Percentiles rank a stretch among this genome's conserved stretches.
Evolutionary conservation across 1,140 invertebrate genomes (phyloP).

Genomic region (Aplysia californica): DNA sequence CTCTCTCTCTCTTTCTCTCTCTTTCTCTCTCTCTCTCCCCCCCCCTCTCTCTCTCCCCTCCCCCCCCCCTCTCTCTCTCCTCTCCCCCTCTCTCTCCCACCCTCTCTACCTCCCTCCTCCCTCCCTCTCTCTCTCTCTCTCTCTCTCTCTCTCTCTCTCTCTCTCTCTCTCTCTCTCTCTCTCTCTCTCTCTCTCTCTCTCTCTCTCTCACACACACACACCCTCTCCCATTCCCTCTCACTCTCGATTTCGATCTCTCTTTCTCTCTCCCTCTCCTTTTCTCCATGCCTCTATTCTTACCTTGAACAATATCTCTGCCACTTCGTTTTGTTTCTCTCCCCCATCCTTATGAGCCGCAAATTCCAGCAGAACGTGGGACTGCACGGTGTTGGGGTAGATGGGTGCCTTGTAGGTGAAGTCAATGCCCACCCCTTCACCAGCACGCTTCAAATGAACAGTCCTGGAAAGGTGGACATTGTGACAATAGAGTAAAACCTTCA

Average conservation of each 20-base stretch:
- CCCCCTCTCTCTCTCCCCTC: slow-evolving; percentile 13
- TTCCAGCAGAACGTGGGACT: slow-evolving; percentile 48
- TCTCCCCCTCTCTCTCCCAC: too few relatives aligned
- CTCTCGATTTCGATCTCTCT: neutral
- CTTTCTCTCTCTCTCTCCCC: neutral
- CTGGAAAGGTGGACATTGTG: slow-evolving; percentile 28
- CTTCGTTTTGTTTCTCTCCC: neutral
- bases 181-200: neutral
- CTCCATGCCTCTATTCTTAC: too few relatives aligned
- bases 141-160: slow-evolving; percentile 15
- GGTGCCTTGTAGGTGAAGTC: too few relatives aligned
- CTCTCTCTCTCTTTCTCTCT: too few relatives aligned
- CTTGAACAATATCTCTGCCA: too few relatives aligned
- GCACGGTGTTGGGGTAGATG: slow-evolving; percentile 47
- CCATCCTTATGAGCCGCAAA: slow-evolving; percentile 45
- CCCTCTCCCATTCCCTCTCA: neutral
- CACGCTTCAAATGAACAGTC: slow-evolving; percentile 32
- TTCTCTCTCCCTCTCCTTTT: neutral
- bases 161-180: slow-evolving; percentile 10
- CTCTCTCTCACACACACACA: neutral
- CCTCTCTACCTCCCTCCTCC: too few relatives aligned
- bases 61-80: slow-evolving; percentile 16
- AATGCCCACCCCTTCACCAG: slow-evolving; percentile 44
- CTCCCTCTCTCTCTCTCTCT: slow-evolving; percentile 24
- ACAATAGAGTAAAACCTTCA: too few relatives aligned